Conservation (phyloP, 1,140 invertebrate species). For the Contarinia nasturtii region DNA sequence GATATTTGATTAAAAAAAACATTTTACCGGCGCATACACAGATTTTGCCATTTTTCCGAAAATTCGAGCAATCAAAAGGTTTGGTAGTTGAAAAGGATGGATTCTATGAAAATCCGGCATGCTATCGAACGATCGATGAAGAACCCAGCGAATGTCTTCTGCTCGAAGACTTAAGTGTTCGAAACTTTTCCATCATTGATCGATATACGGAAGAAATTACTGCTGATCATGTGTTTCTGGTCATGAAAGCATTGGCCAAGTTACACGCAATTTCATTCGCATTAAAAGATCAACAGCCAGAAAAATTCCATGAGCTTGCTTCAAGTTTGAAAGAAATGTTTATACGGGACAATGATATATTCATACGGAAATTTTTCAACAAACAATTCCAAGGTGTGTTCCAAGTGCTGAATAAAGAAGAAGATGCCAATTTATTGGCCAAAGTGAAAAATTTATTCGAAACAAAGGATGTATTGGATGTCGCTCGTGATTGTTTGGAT, state of each 20-base stretch:
- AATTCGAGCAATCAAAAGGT: slow-evolving; percentile 9
- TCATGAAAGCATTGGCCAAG: slow-evolving; percentile 18
- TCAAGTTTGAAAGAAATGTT: slow-evolving; percentile 5
- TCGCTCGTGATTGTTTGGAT: not conserved
- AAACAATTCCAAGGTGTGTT: not conserved
- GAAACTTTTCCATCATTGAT: slow-evolving; percentile 16
- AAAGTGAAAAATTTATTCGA: not conserved
- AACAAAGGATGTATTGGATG: not conserved
- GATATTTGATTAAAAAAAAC: too few relatives aligned
- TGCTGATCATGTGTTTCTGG: slow-evolving; percentile 15
- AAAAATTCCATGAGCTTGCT: slow-evolving; percentile 9
- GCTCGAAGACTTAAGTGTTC: slow-evolving; percentile 22
- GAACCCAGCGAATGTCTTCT: slow-evolving; percentile 17
- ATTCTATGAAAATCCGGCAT: slow-evolving; percentile 10
- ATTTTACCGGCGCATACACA: too few relatives aligned
- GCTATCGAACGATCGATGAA: slow-evolving; percentile 8
- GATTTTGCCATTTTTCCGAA: slow-evolving; percentile 8
- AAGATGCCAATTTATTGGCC: not conserved
- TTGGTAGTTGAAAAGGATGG: slow-evolving; percentile 4
- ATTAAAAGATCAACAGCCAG: slow-evolving; percentile 14
- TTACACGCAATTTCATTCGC: slow-evolving; percentile 24
- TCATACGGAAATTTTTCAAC: not conserved
- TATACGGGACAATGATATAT: not conserved
- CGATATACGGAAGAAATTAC: slow-evolving; percentile 15
- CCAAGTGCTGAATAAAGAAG: not conserved